These are phyloP conservation scores for Teleopsis dalmanni DNA, from an alignment of 1,140 invertebrate genomes.

Conservation along the genomic window DNA sequence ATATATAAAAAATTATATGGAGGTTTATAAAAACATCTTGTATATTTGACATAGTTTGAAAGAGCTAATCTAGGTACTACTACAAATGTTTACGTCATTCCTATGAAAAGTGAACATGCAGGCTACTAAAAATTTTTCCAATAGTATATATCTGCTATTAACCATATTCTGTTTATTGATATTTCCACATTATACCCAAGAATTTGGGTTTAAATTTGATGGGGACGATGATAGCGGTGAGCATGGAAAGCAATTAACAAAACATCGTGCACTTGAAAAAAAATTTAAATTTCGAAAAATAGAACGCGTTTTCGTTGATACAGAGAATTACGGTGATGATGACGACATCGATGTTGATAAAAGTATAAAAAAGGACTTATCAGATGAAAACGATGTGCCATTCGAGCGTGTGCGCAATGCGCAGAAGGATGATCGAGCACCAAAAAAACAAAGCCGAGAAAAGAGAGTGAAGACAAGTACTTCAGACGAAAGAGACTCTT, in stretches of 20 bases:
- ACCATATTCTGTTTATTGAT: slow-evolving; percentile 9
- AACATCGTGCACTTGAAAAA: slow-evolving; percentile 13
- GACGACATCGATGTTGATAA: background rate
- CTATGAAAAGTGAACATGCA: no score
- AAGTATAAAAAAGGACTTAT: background rate
- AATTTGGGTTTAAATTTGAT: slow-evolving; percentile 10
- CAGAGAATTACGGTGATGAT: slow-evolving; percentile 9
- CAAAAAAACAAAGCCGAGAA: background rate
- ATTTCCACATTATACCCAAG: slow-evolving; percentile 8
- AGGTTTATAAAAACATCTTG: no score
- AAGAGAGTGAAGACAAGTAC: background rate
- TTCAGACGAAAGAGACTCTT: background rate
- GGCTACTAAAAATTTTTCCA: no score
- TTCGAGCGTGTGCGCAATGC: slow-evolving; percentile 10
- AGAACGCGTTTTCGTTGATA: slow-evolving; percentile 19
- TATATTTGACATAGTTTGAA: no score
- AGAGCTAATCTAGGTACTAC: no score
- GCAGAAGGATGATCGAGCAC: background rate
- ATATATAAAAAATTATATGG: no score
- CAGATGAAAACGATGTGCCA: slow-evolving; percentile 13
- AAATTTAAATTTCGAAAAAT: slow-evolving; percentile 34
- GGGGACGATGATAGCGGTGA: slow-evolving; percentile 1
- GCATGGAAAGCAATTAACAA: background rate
- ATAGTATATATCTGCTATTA: no score
- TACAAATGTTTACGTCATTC: no score